phyloP scores from a whole-genome alignment of 2,888 invertebrate genomes.

The Carcina quercana region DNA sequence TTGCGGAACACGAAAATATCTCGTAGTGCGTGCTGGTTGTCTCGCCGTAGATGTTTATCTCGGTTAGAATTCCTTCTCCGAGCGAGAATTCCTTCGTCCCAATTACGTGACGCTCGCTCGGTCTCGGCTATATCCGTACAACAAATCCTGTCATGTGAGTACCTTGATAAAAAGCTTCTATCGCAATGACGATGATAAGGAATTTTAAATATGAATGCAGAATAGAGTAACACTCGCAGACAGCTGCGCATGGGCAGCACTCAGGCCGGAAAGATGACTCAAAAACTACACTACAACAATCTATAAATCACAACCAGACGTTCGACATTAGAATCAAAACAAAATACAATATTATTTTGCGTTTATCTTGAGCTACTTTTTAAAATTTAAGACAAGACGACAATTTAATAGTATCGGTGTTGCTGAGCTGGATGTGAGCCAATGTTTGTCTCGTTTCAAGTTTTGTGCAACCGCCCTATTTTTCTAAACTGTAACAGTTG shows the following conservation, averaged over 20 bases:
- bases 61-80: conserved; percentile 43
- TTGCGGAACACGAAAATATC: background rate
- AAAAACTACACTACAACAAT: conserved; percentile 3
- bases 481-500: conserved; percentile 65
- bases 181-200: too few species aligned
- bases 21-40: conserved; percentile 3
- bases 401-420: conserved; percentile 57
- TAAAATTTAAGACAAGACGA: conserved; percentile 38
- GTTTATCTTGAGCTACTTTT: conserved; percentile 29
- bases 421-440: conserved; percentile 57
- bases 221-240: background rate
- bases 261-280: conserved; percentile 4
- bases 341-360: conserved; percentile 16
- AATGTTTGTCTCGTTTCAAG: conserved; percentile 56
- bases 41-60: conserved; percentile 38
- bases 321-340: conserved; percentile 12
- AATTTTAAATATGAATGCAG: background rate
- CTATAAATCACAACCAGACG: conserved; percentile 7
- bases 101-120: conserved; percentile 53
- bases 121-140: conserved; percentile 12
- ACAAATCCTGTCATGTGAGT: background rate
- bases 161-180: too few species aligned
- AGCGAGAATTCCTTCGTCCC: conserved; percentile 39
- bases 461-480: conserved; percentile 73
- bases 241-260: conserved; percentile 4